Evolutionary conservation across 2,797 vertebrate genomes (phyloP).

Genomic region (Sebastes variabilis): DNA sequence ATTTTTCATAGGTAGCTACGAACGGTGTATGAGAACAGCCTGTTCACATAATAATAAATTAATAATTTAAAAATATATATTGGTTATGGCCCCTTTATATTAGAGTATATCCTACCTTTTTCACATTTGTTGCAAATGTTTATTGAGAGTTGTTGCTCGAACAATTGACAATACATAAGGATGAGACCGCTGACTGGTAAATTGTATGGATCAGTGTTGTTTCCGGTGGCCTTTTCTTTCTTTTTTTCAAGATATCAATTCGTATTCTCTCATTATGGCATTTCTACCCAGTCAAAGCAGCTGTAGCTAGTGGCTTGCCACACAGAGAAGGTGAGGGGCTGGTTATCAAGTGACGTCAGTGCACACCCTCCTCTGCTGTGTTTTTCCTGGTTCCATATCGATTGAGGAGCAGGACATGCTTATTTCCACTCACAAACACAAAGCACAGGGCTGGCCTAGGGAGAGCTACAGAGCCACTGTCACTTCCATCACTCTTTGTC

Average conservation of each 20-base stretch:
- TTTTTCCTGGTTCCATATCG: neutral
- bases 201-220: neutral
- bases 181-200: neutral
- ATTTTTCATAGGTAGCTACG: neutral
- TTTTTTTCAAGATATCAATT: neutral
- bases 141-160: neutral
- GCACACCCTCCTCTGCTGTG: neutral
- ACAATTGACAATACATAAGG: neutral
- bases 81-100: neutral
- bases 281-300: neutral
- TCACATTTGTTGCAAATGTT: neutral
- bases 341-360: neutral
- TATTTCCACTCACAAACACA: neutral
- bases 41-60: neutral
- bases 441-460: slow-evolving; percentile 7
- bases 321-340: neutral
- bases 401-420: neutral
- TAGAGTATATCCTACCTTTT: neutral
- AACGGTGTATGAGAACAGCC: neutral
- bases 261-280: neutral
- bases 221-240: neutral
- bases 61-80: neutral
- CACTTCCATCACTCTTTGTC: slow-evolving; percentile 42
- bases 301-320: neutral
- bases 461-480: neutral